Evolutionary conservation across 2,113 vertebrate species (phyloP), one percentile per base, ranked within the genome.

Genomic region (Corythornis madagascariensis): DNA sequence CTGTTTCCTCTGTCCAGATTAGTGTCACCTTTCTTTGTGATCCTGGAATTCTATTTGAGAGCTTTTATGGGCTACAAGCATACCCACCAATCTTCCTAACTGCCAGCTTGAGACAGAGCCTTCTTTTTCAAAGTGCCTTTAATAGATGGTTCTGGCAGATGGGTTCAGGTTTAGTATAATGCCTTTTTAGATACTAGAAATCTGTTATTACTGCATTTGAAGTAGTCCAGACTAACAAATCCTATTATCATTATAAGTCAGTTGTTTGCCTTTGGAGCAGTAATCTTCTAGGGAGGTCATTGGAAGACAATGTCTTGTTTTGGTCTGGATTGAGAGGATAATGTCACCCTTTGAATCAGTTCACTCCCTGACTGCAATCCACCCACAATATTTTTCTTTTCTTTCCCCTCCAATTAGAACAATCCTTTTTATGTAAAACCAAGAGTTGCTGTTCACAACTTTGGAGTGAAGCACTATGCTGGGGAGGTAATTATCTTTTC

Each of bases 341-440:
- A 83, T 69, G 31, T 55, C 57, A 64, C 29, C 18, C 31, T 74
- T 92, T 70, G 31, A 75, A 38, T 57, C 26, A 7, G 65, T 88
- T 53, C 12, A 20, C 11, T 60, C 52, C 28, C 71, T 74, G 35
- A 60, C 24, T 20, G 14, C 28, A 10, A 19, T 16, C 35, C 18
- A 4, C 35, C n/a, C 20, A 63, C 69, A 33, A 67, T 66, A 15
- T 67, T 47, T 84, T 78, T 78, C 29, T 91, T 85, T 78, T 80
- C 45, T 77, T 83, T 47, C 20, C 26, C 89, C 24, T 86, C 40
- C 66, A 87, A 96, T 79, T 96, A 99, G 99, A 99, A 98, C 96
- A 99, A 99, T 97, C 96, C 98, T 33, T 99, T 99, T 94, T 99
- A 99, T 40, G 98, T 99, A 95, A 99, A 99, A 82, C 99, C 99